Evolutionary conservation across 2,888 invertebrate species (phyloP).

Genomic region (Protonemura montana): DNA sequence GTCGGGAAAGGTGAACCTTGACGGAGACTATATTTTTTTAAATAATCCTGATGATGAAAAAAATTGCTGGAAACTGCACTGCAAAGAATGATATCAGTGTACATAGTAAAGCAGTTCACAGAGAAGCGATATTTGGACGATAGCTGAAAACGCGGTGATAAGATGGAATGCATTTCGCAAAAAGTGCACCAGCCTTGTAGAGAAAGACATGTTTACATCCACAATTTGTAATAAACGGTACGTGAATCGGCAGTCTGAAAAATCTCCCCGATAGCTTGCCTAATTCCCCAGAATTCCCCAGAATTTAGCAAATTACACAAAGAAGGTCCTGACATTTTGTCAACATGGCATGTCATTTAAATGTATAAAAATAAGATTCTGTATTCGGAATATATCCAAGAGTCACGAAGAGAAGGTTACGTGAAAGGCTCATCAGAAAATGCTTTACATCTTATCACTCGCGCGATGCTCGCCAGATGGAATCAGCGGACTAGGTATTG

Average conservation of each 20-base stretch:
- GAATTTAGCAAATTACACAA: background rate
- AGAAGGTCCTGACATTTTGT: background rate
- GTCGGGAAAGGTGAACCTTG: background rate
- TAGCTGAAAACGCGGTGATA: background rate
- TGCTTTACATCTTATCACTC: constrained; percentile 20
- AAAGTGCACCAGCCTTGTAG: background rate
- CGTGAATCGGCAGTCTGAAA: constrained; percentile 7
- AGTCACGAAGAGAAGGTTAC: background rate
- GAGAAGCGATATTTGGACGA: constrained; percentile 15
- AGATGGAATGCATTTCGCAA: constrained; percentile 24
- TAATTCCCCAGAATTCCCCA: background rate
- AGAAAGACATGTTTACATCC: background rate
- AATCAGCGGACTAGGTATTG: constrained; percentile 15
- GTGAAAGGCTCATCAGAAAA: background rate
- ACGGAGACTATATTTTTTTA: background rate
- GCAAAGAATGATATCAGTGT: background rate
- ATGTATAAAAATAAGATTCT: constrained; percentile 27
- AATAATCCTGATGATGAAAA: background rate
- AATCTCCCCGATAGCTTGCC: background rate
- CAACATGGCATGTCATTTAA: background rate
- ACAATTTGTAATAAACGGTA: background rate
- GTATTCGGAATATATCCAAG: background rate
- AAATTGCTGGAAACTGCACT: background rate
- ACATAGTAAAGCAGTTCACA: background rate
- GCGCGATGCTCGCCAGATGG: background rate